Evolutionary conservation across 1,140 invertebrate species (phyloP).

Genomic region (Bradysia coprophila): DNA sequence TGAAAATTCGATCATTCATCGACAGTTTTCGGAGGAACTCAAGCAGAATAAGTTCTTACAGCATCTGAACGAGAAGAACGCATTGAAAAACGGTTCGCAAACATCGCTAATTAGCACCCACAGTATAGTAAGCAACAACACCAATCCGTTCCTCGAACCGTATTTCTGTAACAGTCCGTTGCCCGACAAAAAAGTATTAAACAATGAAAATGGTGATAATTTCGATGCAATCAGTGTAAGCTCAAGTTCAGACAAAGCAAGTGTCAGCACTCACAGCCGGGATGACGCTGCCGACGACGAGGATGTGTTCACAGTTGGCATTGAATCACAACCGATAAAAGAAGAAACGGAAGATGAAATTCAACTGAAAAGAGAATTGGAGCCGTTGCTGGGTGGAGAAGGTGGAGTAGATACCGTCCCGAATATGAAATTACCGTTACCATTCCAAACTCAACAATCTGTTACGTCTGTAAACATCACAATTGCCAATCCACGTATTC

Average conservation of each 20-base stretch:
- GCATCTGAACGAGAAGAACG: neutral
- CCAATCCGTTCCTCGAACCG: conserved; percentile 5
- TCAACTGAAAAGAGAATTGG: conserved; percentile 3
- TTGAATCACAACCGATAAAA: neutral
- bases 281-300: conserved; percentile 9
- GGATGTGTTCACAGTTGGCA: conserved; percentile 5
- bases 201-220: conserved; percentile 20
- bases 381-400: conserved; percentile 2
- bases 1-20: conserved; percentile 28
- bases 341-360: conserved; percentile 2
- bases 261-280: conserved; percentile 1
- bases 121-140: neutral
- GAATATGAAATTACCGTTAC: neutral
- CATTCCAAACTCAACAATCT: conserved; percentile 19
- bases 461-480: conserved; percentile 46
- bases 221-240: conserved; percentile 28
- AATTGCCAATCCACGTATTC: conserved; percentile 43
- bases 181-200: neutral
- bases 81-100: neutral
- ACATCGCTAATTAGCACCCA: neutral
- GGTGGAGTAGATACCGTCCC: conserved; percentile 3
- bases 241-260: conserved; percentile 26
- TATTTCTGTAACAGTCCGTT: conserved; percentile 1
- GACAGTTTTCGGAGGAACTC: neutral
- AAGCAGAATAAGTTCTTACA: neutral